These are phyloP conservation scores for Neoscelio sp. DNA, from an alignment of 2,888 invertebrate species.

Conservation along the genomic window DNA sequence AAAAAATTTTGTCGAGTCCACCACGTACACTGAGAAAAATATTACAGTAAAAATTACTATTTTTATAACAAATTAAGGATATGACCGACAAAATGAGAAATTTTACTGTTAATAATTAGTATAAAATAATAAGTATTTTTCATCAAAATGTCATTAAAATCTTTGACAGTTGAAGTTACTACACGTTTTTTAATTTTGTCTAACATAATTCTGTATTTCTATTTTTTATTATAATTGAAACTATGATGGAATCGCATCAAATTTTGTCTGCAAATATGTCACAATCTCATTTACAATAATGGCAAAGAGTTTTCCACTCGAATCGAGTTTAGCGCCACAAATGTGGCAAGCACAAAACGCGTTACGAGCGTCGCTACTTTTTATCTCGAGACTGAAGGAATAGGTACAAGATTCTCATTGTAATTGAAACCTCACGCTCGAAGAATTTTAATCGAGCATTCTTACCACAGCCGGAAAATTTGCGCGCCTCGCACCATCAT, in stretches of 20 bases:
- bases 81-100: no score
- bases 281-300: slow-evolving; percentile 46
- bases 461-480: slow-evolving; percentile 37
- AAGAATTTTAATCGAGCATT: slow-evolving; percentile 53
- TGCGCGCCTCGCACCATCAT: slow-evolving; percentile 26
- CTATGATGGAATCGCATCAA: not conserved
- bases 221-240: no score
- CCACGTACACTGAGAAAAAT: no score
- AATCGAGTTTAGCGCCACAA: slow-evolving; percentile 15
- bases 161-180: no score
- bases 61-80: no score
- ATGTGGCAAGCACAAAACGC: slow-evolving; percentile 23
- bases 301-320: slow-evolving; percentile 35
- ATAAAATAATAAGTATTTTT: no score
- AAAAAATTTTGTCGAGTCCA: no score
- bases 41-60: no score
- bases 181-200: no score
- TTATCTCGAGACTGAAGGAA: slow-evolving; percentile 24
- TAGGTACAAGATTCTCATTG: slow-evolving; percentile 50
- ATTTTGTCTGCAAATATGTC: slow-evolving; percentile 19
- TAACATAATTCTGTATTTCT: not conserved
- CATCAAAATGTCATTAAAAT: no score
- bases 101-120: no score
- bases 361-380: slow-evolving; percentile 18
- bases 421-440: slow-evolving; percentile 54